Percentiles rank a stretch among this genome's conserved stretches.
Evolutionary conservation across 2,888 invertebrate species (phyloP).

Genomic region (Smittia sp.): DNA sequence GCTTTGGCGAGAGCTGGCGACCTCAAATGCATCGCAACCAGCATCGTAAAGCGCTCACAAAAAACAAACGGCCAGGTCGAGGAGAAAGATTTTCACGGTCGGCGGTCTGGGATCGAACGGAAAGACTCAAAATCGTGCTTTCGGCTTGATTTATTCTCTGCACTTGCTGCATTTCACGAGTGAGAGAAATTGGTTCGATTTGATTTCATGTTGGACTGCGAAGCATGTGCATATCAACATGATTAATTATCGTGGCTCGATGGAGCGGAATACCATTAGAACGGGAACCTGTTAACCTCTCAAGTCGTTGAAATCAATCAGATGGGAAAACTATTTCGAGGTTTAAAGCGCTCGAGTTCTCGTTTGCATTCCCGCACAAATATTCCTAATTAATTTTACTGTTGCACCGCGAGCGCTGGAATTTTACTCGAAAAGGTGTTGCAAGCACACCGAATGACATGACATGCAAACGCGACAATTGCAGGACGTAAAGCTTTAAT

Average conservation of each 20-base stretch:
- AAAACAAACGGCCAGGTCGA: background rate
- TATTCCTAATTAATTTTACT: no score
- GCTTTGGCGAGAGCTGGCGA: background rate
- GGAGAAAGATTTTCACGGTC: background rate
- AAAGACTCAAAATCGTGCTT: background rate
- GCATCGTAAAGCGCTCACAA: background rate
- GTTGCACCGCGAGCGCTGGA: no score
- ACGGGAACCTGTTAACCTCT: background rate
- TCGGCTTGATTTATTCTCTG: conserved; percentile 2
- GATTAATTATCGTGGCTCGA: background rate
- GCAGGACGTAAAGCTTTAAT: background rate
- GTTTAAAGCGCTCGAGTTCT: no score
- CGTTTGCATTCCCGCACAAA: no score
- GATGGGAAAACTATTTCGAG: no score
- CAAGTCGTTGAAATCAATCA: no score
- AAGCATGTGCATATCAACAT: background rate
- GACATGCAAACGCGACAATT: background rate
- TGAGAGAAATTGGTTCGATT: conserved; percentile 1
- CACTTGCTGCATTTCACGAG: background rate
- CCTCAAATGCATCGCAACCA: conserved; percentile 1
- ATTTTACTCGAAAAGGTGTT: no score
- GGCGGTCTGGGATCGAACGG: background rate
- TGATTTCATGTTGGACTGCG: background rate
- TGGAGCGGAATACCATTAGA: background rate
- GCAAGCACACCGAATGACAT: background rate